phyloP scores from a whole-genome alignment of 2,113 vertebrate species.

The Poecile atricapillus region DNA sequence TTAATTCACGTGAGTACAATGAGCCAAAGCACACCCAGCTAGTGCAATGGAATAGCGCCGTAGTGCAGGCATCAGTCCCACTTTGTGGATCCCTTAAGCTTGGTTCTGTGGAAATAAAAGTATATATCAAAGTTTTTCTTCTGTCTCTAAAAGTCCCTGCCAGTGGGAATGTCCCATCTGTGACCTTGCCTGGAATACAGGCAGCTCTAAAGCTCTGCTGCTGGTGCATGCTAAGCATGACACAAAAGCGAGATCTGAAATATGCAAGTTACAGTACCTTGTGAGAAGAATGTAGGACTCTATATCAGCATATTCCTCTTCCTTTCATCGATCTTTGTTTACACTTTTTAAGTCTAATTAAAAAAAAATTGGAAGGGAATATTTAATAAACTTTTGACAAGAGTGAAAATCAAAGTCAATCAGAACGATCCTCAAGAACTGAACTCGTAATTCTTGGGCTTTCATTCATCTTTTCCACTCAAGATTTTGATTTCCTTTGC shows the following conservation, averaged over 20 bases:
- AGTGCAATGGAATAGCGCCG: neutral
- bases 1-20: neutral
- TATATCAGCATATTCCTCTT: neutral
- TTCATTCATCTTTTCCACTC: neutral
- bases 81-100: neutral
- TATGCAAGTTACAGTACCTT: neutral
- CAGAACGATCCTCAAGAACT: neutral
- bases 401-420: neutral
- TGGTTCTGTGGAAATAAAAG: neutral
- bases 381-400: neutral
- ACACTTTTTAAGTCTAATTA: neutral
- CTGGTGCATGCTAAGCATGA: neutral
- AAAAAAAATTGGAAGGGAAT: neutral
- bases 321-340: neutral
- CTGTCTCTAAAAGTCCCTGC: neutral
- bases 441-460: neutral
- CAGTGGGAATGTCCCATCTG: neutral
- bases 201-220: conserved; percentile 8
- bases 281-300: neutral
- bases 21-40: neutral
- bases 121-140: neutral
- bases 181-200: neutral
- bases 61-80: neutral
- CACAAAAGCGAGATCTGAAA: neutral
- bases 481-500: neutral